Evolutionary conservation across 2,888 invertebrate genomes (phyloP), one percentile per base, ranked within the genome.

Genomic region (Megastigmus dorsalis): DNA sequence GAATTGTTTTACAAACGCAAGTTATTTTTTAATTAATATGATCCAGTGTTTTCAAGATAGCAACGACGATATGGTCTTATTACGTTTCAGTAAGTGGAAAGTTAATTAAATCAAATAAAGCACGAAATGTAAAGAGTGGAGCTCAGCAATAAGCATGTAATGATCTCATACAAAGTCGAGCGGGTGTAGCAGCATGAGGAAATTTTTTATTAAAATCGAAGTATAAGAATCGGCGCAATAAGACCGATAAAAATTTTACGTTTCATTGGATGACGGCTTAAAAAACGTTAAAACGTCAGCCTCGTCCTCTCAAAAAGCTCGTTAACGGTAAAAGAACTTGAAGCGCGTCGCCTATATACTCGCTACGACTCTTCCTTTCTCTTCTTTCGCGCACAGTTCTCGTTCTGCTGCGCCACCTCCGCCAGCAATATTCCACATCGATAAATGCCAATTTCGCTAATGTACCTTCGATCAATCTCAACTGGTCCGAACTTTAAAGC

Each of bases 371-470:
- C 43, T 38, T 15, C n/a, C 10, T 18, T 54, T 36, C 26, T 69
- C 30, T 36, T 23, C 48, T 63, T 65, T 30, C 30, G 41, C 63
- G 20, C 15, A 3, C 18, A 3, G 20, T n/a, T n/a, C n/a, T 41
- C 18, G 23, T 59, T 65, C 26, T 28, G 9, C 59, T 30, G 30
- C 48, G 30, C 48, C 36, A 71, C 65, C 52, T 68, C 65, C 70
- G 74, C 62, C 62, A 74, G 71, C 74, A 74, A 76, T 76, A 74
- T 74, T 77, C 76, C 66, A 62, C 76, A 74, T 72, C 74, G 74
- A 78, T 76, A 76, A 78, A 74, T 59, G 68, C 68, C 74, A 78
- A 78, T 78, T 77, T 67, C 63, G 18, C 74, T 75, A 77, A 78
- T 78, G 75, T 73, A 75, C 57, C 63, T 65, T 52, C 50, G 54